Evolutionary conservation across 2,113 vertebrate genomes (phyloP), one percentile per base, ranked within the genome.

Genomic region (Lethenteron reissneri): DNA sequence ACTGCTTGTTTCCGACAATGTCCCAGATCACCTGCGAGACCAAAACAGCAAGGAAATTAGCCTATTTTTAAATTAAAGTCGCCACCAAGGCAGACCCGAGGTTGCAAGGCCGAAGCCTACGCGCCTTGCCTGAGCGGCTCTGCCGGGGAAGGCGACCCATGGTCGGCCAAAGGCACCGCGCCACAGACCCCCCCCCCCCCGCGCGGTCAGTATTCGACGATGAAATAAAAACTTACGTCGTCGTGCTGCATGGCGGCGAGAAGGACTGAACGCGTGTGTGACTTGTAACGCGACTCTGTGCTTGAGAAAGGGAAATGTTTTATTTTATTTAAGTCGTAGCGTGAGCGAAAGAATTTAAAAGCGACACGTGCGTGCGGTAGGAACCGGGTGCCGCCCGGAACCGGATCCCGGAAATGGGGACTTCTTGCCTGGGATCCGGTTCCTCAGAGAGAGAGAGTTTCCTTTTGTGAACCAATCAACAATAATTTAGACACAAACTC

Each of bases 1-100:
- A 97, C 74, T 87, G 85, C 41, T 76, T 81, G 79, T 95, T 97
- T 17, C 92, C 90, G 3, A 97, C 82, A 9, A 84, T 80, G 75
- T 89, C 86, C 92, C 92, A 97, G 72, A 97, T 88, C 17, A 97
- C 82, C 92, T 97, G 77, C 0, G 57, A 9, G 73, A 58, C 72
- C 25, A 77, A 73, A 74, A 17, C n/a, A 3, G 56, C 64, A n/a
- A 58, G 1, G 58, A 1, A 72, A 17, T 41, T 41, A n/a, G 64
- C 64, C n/a, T 8, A 68, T 17, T 17, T n/a, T 68, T 11, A 10
- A 11, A 68, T 17, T 68, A 68, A 11, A 64, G 25, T 17, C 64
- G 11, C n/a, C 25, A 10, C 11, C n/a, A 2, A 68, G 25, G 64
- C 9, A 68, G 9, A 25, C 25, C n/a, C 11, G 10, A 68, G 64